Evolutionary conservation across 2,113 vertebrate genomes (phyloP), one percentile per base, ranked within the genome.

Genomic region (Struthidea cinerea): DNA sequence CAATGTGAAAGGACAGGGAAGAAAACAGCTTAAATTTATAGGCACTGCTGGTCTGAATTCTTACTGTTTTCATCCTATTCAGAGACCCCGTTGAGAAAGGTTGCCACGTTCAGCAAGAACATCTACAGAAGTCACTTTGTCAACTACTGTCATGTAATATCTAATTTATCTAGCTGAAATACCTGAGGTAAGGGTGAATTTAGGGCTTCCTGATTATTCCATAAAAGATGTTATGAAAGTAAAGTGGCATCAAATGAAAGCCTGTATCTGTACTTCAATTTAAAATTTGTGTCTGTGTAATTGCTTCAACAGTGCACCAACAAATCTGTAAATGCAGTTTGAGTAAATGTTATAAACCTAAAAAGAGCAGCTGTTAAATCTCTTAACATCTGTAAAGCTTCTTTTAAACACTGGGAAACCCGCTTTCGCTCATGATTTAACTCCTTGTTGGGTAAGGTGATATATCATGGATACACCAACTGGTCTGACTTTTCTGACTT

Each of bases 331-430:
- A 97, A 97, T 87, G 61, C 80, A 93, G 23, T 93, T 93, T 95
- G 59, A 97, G 68, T 85, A 96, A 94, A 96, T 10, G 71, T 92
- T 94, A 95, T 79, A 97, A 96, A 95, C 44, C 83, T 71, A 91
- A 95, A 97, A 87, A 96, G 87, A 97, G 85, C 96, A 98, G 96
- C 87, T 97, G 94, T 94, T 96, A 87, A 94, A 78, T 94, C 74
- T 97, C 92, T 88, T 77, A 97, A 96, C 91, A 95, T 96, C 96
- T 98, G 93, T 97, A 97, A 96, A 89, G 87, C 77, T 82, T 97
- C 76, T 75, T 96, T 92, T 87, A 96, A 97, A 92, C 75, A 92
- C 65, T 93, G 44, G 84, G 44, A 96, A 98, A 95, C 91, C 57
- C 95, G 37, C 37, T 96, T 21, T 85, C 49, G 90, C 84, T 96